Evolutionary conservation across 2,888 invertebrate species (phyloP), one percentile per base, ranked within the genome.

Genomic region (Brachyopa scutellaris): DNA sequence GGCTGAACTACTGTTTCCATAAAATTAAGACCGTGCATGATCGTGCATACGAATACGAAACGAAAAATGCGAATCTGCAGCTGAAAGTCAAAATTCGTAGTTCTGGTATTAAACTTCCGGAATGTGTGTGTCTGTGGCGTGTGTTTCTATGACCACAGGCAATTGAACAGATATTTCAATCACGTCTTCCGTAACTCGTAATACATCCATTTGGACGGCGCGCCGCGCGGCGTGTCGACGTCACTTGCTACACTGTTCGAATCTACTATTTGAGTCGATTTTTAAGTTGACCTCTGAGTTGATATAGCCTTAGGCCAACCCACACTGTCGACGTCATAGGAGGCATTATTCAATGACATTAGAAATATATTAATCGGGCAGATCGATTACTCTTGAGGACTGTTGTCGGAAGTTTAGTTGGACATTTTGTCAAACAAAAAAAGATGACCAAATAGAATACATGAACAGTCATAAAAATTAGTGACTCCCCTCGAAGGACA

Each of bases 11-110:
- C n/a, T n/a, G 57, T 57, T 49, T 23, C 31, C 38, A 64, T 64
- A 26, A 23, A 64, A 64, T 17, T 40, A 57, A 31, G 21, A 73
- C 36, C 36, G 36, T 19, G 8, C 40, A 23, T 17, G 11, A 57
- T 53, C 33, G 57, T 59, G 57, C 66, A 74, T 66, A 51, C 57
- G 11, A n/a, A n/a, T n/a, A n/a, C n/a, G n/a, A n/a, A n/a, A n/a
- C n/a, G n/a, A n/a, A n/a, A 66, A 74, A 29, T 42, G 15, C 36
- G 15, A 19, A 7, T 8, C 47, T 31, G 21, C 57, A 57, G 23
- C 23, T 36, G 13, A 51, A 40, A 33, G 21, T 21, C 19, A 40
- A 47, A 57, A n/a, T n/a, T n/a, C n/a, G n/a, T 47, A 33, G 36
- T 69, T 69, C 38, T 36, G 36, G 57, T 47, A 57, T 26, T 26